Conservation (phyloP, 1,140 invertebrate species). For the Pseudomyrmex gracilis region DNA sequence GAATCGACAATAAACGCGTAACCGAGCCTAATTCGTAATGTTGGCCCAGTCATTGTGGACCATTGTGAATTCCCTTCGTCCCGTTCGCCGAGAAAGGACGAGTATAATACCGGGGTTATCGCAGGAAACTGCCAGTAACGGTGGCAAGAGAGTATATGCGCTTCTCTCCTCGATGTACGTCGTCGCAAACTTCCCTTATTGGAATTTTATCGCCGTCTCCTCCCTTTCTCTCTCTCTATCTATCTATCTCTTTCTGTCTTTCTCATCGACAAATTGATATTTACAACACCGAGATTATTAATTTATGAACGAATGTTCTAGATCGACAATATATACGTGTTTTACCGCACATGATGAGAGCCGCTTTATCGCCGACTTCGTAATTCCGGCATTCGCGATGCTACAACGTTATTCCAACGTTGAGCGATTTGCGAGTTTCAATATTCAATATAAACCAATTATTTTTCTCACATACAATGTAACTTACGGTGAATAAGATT, state of each 20-base stretch:
- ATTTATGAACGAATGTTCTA: conserved; percentile 27
- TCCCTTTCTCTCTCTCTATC: background rate
- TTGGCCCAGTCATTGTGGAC: conserved; percentile 82
- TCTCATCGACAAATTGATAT: conserved; percentile 39
- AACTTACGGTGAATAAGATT: too few relatives aligned
- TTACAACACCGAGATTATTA: conserved; percentile 42
- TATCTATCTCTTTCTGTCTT: too few relatives aligned
- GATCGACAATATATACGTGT: conserved; percentile 23
- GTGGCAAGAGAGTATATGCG: conserved; percentile 60
- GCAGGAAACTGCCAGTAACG: conserved; percentile 84
- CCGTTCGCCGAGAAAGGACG: conserved; percentile 61
- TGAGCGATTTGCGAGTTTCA: conserved; percentile 28
- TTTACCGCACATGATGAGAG: conserved; percentile 30
- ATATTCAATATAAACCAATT: conserved; percentile 17
- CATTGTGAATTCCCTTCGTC: conserved; percentile 77
- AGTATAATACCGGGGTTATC: conserved; percentile 78
- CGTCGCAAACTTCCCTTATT: conserved; percentile 49
- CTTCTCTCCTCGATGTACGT: conserved; percentile 49
- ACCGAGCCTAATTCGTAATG: conserved; percentile 85
- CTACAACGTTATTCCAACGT: conserved; percentile 18
- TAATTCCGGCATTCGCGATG: conserved; percentile 40
- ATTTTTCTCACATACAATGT: background rate
- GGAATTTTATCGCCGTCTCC: conserved; percentile 54
- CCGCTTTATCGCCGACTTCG: conserved; percentile 35
- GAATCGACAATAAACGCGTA: conserved; percentile 84